A percentile compares a stretch with the other conserved stretches of the same genome.
Evolutionary conservation across 1,140 invertebrate genomes (phyloP).

Genomic region (Sinella curviseta): DNA sequence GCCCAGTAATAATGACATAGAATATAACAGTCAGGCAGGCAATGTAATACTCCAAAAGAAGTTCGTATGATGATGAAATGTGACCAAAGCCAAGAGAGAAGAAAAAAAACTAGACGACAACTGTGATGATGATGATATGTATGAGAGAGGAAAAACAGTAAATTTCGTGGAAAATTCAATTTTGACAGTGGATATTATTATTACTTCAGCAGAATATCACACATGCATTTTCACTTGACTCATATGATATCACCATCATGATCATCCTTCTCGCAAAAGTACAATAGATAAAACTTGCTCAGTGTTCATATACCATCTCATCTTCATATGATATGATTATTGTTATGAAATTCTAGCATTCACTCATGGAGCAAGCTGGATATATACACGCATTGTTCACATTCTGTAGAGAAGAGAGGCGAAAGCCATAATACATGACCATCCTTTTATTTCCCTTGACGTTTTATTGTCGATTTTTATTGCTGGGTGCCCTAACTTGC

Average conservation of each 20-base stretch:
- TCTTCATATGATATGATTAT: not conserved
- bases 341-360: not conserved
- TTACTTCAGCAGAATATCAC: not conserved
- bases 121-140: not conserved
- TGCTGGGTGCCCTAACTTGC: not conserved
- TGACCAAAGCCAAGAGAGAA: not conserved
- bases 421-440: not conserved
- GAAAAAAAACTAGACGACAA: too few species aligned
- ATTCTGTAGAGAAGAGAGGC: not conserved
- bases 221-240: not conserved
- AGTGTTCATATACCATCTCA: not conserved
- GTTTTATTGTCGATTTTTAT: constrained; percentile 10
- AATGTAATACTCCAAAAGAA: not conserved
- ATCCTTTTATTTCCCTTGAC: not conserved
- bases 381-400: not conserved
- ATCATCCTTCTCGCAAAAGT: too few species aligned
- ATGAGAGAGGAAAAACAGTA: not conserved
- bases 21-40: not conserved
- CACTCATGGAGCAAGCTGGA: not conserved
- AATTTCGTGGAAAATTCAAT: constrained; percentile 17
- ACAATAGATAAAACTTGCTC: not conserved
- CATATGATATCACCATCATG: not conserved
- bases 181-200: not conserved
- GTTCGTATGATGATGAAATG: not conserved
- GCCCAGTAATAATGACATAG: not conserved